Evolutionary conservation across 2,797 vertebrate genomes (phyloP).

Genomic region (Typhlichthys eigenmanni): DNA sequence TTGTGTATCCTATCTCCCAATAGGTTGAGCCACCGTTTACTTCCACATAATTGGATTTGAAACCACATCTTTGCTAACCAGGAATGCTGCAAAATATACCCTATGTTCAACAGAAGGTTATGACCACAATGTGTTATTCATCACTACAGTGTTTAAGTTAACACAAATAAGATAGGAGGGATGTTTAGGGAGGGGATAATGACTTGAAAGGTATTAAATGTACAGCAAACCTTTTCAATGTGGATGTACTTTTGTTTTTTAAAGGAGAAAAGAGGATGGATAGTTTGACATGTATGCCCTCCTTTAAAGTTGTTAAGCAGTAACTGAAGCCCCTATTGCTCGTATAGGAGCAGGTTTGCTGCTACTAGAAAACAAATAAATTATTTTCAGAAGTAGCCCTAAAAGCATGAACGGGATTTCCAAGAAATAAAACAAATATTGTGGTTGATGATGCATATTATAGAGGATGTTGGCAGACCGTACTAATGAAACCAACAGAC

Average conservation of each 20-base stretch:
- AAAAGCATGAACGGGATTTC: constrained; percentile 92
- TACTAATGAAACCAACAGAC: constrained; percentile 84
- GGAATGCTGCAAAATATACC: constrained; percentile 96
- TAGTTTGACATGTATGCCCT: constrained; percentile 86
- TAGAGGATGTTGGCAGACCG: constrained; percentile 83
- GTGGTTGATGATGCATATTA: constrained; percentile 88
- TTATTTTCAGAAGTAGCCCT: constrained; percentile 82
- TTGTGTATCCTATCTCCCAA: constrained; percentile 85
- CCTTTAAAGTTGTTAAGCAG: constrained; percentile 78
- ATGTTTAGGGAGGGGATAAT: constrained; percentile 81
- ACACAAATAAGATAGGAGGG: constrained; percentile 88
- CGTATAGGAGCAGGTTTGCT: constrained; percentile 84
- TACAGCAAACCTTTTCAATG: constrained; percentile 87
- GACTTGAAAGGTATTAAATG: constrained; percentile 79
- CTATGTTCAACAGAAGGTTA: constrained; percentile 96
- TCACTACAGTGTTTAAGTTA: constrained; percentile 95
- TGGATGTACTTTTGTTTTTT: constrained; percentile 70
- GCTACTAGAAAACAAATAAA: constrained; percentile 70
- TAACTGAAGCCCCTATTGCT: constrained; percentile 53
- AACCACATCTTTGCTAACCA: constrained; percentile 98
- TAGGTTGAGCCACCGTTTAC: constrained; percentile 84
- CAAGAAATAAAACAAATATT: constrained; percentile 88
- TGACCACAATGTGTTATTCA: constrained; percentile 96
- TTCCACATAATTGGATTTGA: constrained; percentile 84
- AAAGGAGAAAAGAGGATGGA: constrained; percentile 68